Base-by-base conservation (phyloP, 2,888 invertebrate genomes). In the Tinea semifulvella region DNA sequence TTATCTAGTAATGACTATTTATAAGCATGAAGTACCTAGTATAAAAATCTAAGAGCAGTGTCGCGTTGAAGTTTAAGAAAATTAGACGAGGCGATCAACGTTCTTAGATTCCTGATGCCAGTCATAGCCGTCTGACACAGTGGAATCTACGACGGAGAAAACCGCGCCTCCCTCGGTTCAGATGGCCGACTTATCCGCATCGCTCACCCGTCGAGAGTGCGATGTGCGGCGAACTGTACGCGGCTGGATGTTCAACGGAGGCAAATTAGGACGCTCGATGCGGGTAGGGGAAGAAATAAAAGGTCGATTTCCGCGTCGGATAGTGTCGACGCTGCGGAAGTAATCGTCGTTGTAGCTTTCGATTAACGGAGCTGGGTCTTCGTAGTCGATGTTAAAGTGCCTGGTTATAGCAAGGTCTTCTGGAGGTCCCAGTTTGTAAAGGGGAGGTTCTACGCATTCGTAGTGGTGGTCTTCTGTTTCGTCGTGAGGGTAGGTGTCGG, bases 321-420 rank as follows among this genome's bases (percentile, higher is more conserved):
- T 61, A 1, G 80, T 81, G 1, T 77, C 80, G 56, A 77, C 68
- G 42, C 62, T 72, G 1, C 74, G 58, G 55, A 84, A 73, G 53
- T 77, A 77, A 28, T 80, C 80, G 25, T 80, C 80, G 48, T 88
- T 87, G 68, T 90, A 90, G 56, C 85, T 89, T 54, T 90, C 90
- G 60, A 89, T 89, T 43, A 89, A 61, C 0, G 90, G 88, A 1
- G 90, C 89, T 2, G 91, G 88, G 56, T 92, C 92, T 64, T 91
- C 91, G 61, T 89, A 89, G 53, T 93, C 92, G 42, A 90, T 90
- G 65, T 90, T 91, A 65, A 90, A 88, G 64, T 91, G 90, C 20
- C 89, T 88, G 46, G 88, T 88, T 60, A 92, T 92, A 0, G 72
- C 61, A 16, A 80, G 50, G 50, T 81, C 80, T 52, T 81, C 81